Conservation (phyloP, 2,797 vertebrate genomes). For the Thalassophryne amazonica region DNA sequence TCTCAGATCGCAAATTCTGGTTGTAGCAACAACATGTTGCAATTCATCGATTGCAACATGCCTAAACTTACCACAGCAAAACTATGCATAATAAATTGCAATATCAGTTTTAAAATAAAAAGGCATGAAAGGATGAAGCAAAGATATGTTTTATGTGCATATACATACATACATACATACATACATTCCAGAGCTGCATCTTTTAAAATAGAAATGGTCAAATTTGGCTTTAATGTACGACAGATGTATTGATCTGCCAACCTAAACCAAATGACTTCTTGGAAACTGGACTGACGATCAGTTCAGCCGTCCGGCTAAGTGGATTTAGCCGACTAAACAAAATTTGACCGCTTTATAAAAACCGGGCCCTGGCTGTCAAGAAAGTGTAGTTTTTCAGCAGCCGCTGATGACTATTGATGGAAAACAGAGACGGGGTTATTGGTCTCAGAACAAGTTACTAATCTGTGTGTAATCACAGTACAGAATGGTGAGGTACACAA, state of each 20-base stretch:
- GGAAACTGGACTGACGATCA: too few species aligned
- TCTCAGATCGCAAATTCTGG: slow-evolving; percentile 33
- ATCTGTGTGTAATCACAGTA: slow-evolving; percentile 38
- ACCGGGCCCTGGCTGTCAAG: not conserved
- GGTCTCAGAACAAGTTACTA: slow-evolving; percentile 24
- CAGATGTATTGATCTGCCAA: too few species aligned
- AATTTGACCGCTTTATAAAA: too few species aligned
- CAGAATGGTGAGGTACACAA: slow-evolving; percentile 27
- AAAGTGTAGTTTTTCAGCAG: not conserved
- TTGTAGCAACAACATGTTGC: slow-evolving; percentile 44
- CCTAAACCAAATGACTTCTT: too few species aligned
- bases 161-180: too few species aligned
- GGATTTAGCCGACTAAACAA: not conserved
- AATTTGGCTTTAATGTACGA: too few species aligned
- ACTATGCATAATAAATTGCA: slow-evolving; percentile 14
- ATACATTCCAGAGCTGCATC: too few species aligned
- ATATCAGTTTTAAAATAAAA: slow-evolving; percentile 27
- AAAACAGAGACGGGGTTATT: slow-evolving; percentile 3
- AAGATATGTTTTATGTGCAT: too few species aligned
- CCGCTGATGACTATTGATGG: not conserved
- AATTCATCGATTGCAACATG: slow-evolving; percentile 41
- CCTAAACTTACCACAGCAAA: slow-evolving; percentile 17
- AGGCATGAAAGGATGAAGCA: not conserved
- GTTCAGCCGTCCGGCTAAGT: too few species aligned
- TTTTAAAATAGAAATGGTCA: too few species aligned